These are phyloP conservation scores for Anguilla japonica DNA, from an alignment of 2,113 vertebrate species.

Conservation along the genomic window DNA sequence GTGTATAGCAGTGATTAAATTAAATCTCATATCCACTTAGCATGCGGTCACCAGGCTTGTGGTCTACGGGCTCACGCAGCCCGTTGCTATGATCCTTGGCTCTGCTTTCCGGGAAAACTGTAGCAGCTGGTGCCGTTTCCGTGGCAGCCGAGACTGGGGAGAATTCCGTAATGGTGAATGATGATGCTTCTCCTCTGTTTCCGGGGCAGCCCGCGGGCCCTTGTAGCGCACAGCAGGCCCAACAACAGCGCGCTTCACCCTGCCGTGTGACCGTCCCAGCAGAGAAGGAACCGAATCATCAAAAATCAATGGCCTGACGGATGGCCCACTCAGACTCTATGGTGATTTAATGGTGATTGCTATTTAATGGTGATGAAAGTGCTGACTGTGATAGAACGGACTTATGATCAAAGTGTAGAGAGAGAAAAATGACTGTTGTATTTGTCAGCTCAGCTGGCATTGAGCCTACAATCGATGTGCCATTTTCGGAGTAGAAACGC, in stretches of 20 bases:
- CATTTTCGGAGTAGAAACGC: neutral
- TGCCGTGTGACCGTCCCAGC: neutral
- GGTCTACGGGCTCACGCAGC: neutral
- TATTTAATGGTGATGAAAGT: neutral
- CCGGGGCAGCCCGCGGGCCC: neutral
- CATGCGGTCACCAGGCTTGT: neutral
- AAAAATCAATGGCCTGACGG: conserved; percentile 47
- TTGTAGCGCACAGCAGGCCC: neutral
- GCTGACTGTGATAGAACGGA: conserved; percentile 19
- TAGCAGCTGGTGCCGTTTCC: neutral
- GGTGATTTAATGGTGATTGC: conserved; percentile 24
- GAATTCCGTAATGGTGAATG: neutral
- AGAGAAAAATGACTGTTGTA: neutral
- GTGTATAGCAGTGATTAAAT: neutral
- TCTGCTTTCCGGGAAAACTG: neutral
- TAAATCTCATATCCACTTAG: neutral
- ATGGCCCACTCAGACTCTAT: conserved; percentile 18
- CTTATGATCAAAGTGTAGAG: neutral
- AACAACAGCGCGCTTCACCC: neutral
- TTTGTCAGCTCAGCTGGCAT: neutral
- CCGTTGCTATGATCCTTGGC: neutral
- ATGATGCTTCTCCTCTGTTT: neutral
- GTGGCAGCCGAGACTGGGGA: too few species aligned
- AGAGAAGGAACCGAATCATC: conserved; percentile 32
- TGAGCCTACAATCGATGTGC: neutral